Evolutionary conservation across 2,797 vertebrate species (phyloP), one percentile per base, ranked within the genome.

Genomic region (Petrocephalus schoutedeni): DNA sequence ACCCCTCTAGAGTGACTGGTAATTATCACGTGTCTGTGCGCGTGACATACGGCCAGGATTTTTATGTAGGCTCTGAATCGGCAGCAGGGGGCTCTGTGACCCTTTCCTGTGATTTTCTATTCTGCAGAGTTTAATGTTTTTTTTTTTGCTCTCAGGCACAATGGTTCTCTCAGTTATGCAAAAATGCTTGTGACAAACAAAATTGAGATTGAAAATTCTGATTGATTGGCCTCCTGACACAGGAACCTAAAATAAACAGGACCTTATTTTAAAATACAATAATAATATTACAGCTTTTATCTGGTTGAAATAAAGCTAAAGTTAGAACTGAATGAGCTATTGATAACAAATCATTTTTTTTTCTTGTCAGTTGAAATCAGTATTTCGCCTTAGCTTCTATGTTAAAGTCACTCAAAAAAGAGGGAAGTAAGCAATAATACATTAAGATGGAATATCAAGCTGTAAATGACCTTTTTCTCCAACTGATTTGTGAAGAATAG

Each of bases 401-500:
- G 10, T 32, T 67, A 32, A 67, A 67, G 61, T 67, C 23, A 67
- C 61, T 67, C 28, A 41, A 28, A 67, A 28, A 67, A 67, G 10
- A 32, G 9, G 4, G 23, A 28, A 4, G 23, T 67, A 32, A 67
- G 32, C 14, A 4, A 67, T 0, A 32, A 3, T 5, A 67, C 28
- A 32, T 67, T 67, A 67, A 67, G 23, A 7, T 67, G 23, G 28
- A 67, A 67, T 67, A 23, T 67, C 14, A 67, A 32, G 23, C 3
- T 32, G 23, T 32, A 67, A 67, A 10, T 32, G 4, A 9, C 9
- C 23, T 21, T 67, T 32, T 67, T 67, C 10, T 32, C 10, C 28
- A 56, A 53, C 21, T 28, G 83, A 85, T n/a, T 88, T 90, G 89
- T 85, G 61, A 89, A 61, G 59, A 91, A 90, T 92, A 90, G 64